These are phyloP conservation scores for Porites australiensis DNA, from an alignment of 64 coral and sea anemone species.

Conservation along the genomic window DNA sequence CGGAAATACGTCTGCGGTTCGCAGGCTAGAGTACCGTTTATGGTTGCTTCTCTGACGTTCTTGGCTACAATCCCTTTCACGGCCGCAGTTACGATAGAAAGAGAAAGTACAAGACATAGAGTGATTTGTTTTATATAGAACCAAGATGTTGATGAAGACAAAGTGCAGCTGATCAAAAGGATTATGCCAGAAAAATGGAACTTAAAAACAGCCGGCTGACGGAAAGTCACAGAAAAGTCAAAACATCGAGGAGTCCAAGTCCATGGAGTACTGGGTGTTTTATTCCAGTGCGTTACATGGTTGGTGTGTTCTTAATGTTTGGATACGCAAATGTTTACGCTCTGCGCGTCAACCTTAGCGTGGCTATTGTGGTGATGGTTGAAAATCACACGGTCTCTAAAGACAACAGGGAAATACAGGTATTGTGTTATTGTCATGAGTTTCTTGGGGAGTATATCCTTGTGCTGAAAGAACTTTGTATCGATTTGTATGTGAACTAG, in stretches of 20 bases:
- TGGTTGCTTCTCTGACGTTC: too few relatives aligned
- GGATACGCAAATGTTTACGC: neutral
- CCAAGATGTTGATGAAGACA: neutral
- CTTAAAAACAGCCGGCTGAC: neutral
- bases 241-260: neutral
- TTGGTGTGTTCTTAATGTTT: neutral
- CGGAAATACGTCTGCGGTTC: too few relatives aligned
- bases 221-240: neutral
- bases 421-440: neutral
- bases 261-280: neutral
- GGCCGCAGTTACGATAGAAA: too few relatives aligned
- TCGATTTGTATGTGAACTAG: too few relatives aligned
- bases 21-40: too few relatives aligned
- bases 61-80: too few relatives aligned
- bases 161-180: too few relatives aligned
- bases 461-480: too few relatives aligned
- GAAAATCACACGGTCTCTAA: neutral
- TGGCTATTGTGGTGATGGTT: conserved; percentile 2
- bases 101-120: neutral
- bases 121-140: too few relatives aligned
- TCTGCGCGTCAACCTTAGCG: neutral
- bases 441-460: neutral
- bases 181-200: too few relatives aligned
- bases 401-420: neutral
- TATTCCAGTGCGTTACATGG: conserved; percentile 6